Evolutionary conservation across 1,140 invertebrate species (phyloP).

Genomic region (Seison nebaliae): DNA sequence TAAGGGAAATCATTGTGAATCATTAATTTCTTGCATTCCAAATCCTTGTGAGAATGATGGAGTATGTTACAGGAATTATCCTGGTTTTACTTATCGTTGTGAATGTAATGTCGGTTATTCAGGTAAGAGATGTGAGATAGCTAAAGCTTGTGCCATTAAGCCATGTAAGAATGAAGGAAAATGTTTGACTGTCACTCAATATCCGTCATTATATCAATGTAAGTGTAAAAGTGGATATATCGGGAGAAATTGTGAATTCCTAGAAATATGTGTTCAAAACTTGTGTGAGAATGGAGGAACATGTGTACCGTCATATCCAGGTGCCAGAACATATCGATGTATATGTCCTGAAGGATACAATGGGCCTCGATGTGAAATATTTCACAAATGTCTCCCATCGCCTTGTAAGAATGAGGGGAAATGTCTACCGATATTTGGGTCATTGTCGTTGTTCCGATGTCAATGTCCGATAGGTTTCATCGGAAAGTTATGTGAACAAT

Average conservation of each 20-base stretch:
- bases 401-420: slow-evolving; percentile 32
- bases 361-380: slow-evolving; percentile 27
- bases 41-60: slow-evolving; percentile 45
- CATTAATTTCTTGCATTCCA: slow-evolving; percentile 41
- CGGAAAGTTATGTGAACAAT: slow-evolving; percentile 10
- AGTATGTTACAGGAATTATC: slow-evolving; percentile 20
- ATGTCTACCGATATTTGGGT: slow-evolving; percentile 3
- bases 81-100: slow-evolving; percentile 39
- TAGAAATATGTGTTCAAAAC: slow-evolving; percentile 30
- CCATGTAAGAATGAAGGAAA: slow-evolving; percentile 3
- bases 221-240: slow-evolving; percentile 1
- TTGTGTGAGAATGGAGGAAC: slow-evolving; percentile 67
- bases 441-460: neutral
- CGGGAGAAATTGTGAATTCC: slow-evolving; percentile 6
- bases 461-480: slow-evolving; percentile 10
- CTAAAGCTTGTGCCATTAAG: neutral
- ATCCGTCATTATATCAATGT: slow-evolving; percentile 6
- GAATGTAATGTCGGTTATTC: slow-evolving; percentile 18
- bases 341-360: slow-evolving; percentile 56
- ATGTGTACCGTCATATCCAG: slow-evolving; percentile 33
- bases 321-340: slow-evolving; percentile 29
- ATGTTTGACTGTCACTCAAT: slow-evolving; percentile 10
- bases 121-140: slow-evolving; percentile 16
- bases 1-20: slow-evolving; percentile 11
- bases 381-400: slow-evolving; percentile 11